A percentile compares a stretch with the other conserved stretches of the same genome.
These are phyloP conservation scores for Nothura maculosa DNA, from an alignment of 2,797 vertebrate species.

Conservation along the genomic window DNA sequence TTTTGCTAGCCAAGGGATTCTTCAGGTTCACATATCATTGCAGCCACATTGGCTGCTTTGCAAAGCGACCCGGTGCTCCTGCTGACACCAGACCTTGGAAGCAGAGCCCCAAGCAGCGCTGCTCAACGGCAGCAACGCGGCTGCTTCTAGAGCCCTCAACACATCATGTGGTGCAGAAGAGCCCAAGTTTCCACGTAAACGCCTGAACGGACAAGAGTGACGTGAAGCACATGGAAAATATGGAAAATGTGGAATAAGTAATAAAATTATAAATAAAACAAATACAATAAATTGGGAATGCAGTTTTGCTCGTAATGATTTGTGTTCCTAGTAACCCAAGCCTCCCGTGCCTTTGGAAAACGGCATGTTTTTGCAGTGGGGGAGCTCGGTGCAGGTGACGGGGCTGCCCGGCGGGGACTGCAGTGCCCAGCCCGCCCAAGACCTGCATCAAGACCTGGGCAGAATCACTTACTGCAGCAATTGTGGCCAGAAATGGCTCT, in stretches of 20 bases:
- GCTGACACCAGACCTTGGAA: neutral
- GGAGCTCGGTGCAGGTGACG: slow-evolving; percentile 68
- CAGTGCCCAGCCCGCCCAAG: neutral
- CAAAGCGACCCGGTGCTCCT: neutral
- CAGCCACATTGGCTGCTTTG: accelerated
- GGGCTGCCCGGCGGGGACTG: neutral
- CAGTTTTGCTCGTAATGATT: slow-evolving; percentile 81
- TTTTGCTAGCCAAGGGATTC: neutral
- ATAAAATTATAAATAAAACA: slow-evolving; percentile 86
- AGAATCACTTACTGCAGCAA: slow-evolving; percentile 5
- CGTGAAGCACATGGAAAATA: slow-evolving; percentile 77
- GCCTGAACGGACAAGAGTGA: slow-evolving; percentile 38
- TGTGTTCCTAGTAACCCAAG: slow-evolving; percentile 85
- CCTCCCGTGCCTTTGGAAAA: slow-evolving; percentile 76
- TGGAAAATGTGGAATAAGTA: slow-evolving; percentile 79
- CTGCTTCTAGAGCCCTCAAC: slow-evolving; percentile 37
- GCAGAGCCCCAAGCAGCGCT: neutral
- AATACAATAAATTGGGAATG: slow-evolving; percentile 83
- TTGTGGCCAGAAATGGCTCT: neutral
- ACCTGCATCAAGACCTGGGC: neutral
- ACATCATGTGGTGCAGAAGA: slow-evolving; percentile 6
- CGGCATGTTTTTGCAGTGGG: slow-evolving; percentile 64
- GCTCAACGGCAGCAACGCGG: neutral
- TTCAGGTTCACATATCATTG: accelerated
- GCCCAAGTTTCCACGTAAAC: slow-evolving; percentile 39